Percentiles rank a stretch among this genome's conserved stretches.
These are phyloP conservation scores for Donacobius atricapilla DNA, from an alignment of 2,113 vertebrate genomes.

Conservation along the genomic window DNA sequence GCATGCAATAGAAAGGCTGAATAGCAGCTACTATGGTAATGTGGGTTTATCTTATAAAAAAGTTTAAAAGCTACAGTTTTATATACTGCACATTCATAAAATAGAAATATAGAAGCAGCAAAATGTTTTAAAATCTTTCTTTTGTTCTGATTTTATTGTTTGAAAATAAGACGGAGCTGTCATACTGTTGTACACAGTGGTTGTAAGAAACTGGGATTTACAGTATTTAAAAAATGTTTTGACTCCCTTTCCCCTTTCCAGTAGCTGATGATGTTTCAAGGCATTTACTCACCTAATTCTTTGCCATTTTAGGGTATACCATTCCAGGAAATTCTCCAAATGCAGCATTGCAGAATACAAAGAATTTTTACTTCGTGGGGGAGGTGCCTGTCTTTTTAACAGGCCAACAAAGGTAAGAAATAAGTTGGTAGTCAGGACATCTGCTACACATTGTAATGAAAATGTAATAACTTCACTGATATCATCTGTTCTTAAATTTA, in stretches of 20 bases:
- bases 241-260: neutral
- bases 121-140: neutral
- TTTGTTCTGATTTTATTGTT: constrained; percentile 16
- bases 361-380: constrained; percentile 91
- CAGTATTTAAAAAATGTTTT: neutral
- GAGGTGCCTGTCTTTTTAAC: constrained; percentile 95
- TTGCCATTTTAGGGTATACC: constrained; percentile 82
- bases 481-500: neutral
- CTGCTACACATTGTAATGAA: neutral
- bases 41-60: neutral
- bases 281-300: constrained; percentile 19
- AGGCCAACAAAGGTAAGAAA: constrained; percentile 88
- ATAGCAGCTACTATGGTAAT: neutral
- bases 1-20: neutral
- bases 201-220: constrained; percentile 52
- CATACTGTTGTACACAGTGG: neutral
- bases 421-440: neutral
- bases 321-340: constrained; percentile 92
- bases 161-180: neutral
- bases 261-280: neutral
- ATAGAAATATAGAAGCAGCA: neutral
- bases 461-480: neutral
- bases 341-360: constrained; percentile 95
- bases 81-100: neutral
- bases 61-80: neutral